Evolutionary conservation across 2,113 vertebrate species (phyloP).

Genomic region (Syrmaticus mikado): DNA sequence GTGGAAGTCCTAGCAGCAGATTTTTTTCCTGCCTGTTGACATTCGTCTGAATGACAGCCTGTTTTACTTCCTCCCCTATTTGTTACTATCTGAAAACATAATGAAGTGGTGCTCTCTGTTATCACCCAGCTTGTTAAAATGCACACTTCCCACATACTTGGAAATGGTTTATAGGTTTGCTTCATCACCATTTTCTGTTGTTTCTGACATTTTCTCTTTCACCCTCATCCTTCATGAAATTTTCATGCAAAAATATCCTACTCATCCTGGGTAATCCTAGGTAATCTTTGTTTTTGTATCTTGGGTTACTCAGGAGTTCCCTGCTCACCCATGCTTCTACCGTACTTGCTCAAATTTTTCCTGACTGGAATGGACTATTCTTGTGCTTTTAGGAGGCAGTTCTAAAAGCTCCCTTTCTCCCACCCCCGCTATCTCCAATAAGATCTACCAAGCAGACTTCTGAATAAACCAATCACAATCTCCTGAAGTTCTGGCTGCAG

Average conservation of each 20-base stretch:
- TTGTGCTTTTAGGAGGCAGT: neutral
- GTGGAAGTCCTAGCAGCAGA: neutral
- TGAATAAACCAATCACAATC: neutral
- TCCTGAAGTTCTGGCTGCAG: neutral
- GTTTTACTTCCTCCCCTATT: neutral
- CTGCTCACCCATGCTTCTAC: neutral
- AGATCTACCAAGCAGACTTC: neutral
- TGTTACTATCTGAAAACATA: neutral
- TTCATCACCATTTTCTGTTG: neutral
- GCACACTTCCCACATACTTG: rapidly evolving
- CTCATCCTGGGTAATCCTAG: neutral
- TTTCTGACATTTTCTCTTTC: neutral
- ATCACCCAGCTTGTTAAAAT: neutral
- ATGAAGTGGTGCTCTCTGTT: neutral
- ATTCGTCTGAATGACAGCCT: neutral
- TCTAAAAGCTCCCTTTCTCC: neutral
- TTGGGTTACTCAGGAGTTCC: neutral
- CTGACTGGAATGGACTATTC: neutral
- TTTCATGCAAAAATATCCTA: neutral
- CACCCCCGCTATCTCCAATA: neutral
- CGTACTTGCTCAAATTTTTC: neutral
- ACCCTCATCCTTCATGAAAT: neutral
- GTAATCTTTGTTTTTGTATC: neutral
- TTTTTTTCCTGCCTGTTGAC: neutral
- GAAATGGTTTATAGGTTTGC: neutral